phyloP scores from a whole-genome alignment of 2,113 vertebrate species.

The Syngnathus floridae region DNA sequence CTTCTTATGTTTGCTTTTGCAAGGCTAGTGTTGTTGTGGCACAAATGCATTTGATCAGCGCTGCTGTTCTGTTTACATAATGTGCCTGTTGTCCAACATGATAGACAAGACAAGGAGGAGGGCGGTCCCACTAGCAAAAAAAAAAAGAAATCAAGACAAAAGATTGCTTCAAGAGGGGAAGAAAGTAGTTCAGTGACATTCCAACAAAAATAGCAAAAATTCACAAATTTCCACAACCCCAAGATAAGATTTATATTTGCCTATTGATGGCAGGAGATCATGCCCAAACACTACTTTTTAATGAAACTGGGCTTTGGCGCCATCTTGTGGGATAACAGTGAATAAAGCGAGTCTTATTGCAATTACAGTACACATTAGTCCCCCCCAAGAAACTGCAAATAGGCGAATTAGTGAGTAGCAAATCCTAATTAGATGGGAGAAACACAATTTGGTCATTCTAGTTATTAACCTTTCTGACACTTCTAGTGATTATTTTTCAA shows the following conservation, averaged over 20 bases:
- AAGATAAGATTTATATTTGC: neutral
- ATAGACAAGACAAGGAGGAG: neutral
- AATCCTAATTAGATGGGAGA: too few relatives aligned
- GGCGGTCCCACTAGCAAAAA: neutral
- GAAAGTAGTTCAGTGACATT: neutral
- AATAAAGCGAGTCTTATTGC: neutral
- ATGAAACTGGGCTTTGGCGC: neutral
- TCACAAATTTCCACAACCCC: neutral
- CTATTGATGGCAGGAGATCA: neutral
- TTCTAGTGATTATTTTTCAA: too few relatives aligned
- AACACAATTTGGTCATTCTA: too few relatives aligned
- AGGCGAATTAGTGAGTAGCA: too few relatives aligned
- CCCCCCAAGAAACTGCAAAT: too few relatives aligned
- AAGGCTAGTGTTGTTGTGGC: constrained; percentile 40
- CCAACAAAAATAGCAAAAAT: neutral
- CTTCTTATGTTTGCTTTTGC: constrained; percentile 37
- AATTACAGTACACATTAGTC: neutral
- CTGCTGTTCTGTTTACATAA: constrained; percentile 26
- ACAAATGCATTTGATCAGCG: constrained; percentile 68
- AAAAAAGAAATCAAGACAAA: too few relatives aligned
- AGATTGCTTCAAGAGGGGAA: too few relatives aligned
- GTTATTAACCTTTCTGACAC: too few relatives aligned
- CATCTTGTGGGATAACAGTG: neutral
- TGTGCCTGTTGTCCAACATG: constrained; percentile 8
- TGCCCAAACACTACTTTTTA: neutral